A percentile compares a stretch with the other conserved stretches of the same genome.
Conservation (phyloP, 2,888 invertebrate species). For the Creontiades dilutus region DNA sequence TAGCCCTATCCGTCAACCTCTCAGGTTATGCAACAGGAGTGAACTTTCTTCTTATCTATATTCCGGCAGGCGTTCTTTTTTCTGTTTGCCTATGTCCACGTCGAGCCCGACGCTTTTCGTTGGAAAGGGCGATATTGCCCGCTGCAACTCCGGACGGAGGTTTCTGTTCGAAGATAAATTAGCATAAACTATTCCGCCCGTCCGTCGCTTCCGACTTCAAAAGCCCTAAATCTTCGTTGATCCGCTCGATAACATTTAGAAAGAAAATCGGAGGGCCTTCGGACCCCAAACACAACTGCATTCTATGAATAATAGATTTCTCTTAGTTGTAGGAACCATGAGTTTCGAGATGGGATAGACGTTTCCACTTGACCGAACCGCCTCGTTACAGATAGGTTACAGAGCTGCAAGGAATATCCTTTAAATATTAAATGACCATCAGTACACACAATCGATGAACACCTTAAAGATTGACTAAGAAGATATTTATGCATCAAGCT, state of each 20-base stretch:
- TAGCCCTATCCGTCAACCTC: background rate
- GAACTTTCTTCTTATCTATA: background rate
- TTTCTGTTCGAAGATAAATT: background rate
- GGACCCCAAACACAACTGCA: background rate
- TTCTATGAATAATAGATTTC: constrained; percentile 1
- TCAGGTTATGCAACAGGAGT: constrained; percentile 8
- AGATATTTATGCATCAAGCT: too few relatives aligned
- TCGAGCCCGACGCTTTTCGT: background rate
- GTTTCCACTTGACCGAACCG: too few relatives aligned
- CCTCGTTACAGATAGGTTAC: too few relatives aligned
- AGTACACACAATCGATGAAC: too few relatives aligned
- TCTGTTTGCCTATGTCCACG: background rate
- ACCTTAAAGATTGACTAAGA: too few relatives aligned
- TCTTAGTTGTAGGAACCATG: background rate
- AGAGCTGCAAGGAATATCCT: too few relatives aligned
- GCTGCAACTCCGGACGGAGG: background rate
- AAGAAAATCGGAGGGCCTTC: background rate
- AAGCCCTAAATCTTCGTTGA: constrained; percentile 30
- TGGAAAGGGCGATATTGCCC: background rate
- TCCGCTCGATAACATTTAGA: constrained; percentile 29
- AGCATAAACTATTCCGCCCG: constrained; percentile 27
- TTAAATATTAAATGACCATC: too few relatives aligned
- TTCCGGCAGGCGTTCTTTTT: background rate
- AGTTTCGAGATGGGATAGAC: too few relatives aligned
- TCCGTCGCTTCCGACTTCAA: constrained; percentile 10